Evolutionary conservation across 1,140 invertebrate species (phyloP).

Genomic region (Lethocerus indicus): DNA sequence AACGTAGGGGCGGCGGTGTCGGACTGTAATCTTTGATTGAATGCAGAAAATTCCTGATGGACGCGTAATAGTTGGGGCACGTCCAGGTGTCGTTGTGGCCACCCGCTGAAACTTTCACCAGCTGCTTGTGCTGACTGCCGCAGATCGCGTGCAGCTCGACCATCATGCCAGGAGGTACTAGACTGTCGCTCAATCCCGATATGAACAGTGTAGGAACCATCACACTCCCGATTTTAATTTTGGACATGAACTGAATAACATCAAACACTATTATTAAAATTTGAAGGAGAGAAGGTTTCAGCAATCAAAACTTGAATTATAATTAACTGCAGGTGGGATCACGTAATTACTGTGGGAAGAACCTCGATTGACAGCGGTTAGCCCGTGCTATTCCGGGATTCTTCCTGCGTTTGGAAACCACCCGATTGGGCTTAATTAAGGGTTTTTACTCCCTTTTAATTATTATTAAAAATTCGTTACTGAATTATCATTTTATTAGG

Average conservation of each 20-base stretch:
- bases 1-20: conserved; percentile 6
- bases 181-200: conserved; percentile 60
- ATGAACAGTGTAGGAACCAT: conserved; percentile 57
- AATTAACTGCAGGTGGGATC: too few species aligned
- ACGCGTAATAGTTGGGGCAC: conserved; percentile 18
- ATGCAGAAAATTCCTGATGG: conserved; percentile 16
- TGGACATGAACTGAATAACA: conserved; percentile 46
- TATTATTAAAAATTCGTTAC: too few species aligned
- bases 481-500: too few species aligned
- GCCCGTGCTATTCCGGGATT: too few species aligned
- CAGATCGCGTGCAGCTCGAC: conserved; percentile 51
- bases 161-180: conserved; percentile 81
- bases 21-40: conserved; percentile 12
- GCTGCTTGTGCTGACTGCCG: conserved; percentile 45
- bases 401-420: too few species aligned
- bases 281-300: background rate
- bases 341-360: too few species aligned
- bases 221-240: conserved; percentile 46
- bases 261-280: background rate
- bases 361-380: too few species aligned
- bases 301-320: too few species aligned
- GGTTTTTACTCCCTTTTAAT: too few species aligned
- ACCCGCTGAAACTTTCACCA: conserved; percentile 51
- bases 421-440: too few species aligned
- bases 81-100: conserved; percentile 83